phyloP scores from a whole-genome alignment of 2,113 vertebrate species.

The Thunnus thynnus region DNA sequence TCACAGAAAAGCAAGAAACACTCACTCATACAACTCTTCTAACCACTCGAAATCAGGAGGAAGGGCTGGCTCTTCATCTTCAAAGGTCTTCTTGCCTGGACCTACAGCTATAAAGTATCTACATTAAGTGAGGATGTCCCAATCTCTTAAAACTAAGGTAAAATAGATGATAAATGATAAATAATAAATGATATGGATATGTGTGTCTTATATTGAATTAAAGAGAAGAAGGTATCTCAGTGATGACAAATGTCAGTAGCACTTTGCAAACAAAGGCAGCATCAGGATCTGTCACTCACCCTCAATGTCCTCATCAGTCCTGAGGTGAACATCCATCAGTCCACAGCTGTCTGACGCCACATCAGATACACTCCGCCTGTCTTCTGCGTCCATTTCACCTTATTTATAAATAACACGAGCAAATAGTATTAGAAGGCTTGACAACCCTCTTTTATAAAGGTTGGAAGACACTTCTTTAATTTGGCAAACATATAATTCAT shows the following conservation, averaged over 20 bases:
- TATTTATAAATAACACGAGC: not conserved
- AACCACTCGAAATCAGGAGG: conserved; percentile 71
- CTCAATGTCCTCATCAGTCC: conserved; percentile 48
- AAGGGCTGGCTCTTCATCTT: conserved; percentile 49
- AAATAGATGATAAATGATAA: not conserved
- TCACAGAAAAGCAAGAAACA: conserved; percentile 18
- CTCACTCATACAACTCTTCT: conserved; percentile 70
- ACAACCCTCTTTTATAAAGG: not conserved
- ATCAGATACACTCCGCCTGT: conserved; percentile 13
- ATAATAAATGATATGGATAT: not conserved
- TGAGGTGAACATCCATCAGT: conserved; percentile 17
- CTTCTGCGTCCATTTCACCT: conserved; percentile 52
- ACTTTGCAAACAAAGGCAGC: not conserved
- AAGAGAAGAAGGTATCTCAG: not conserved
- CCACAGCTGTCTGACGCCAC: conserved; percentile 8
- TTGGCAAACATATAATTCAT: too few relatives aligned
- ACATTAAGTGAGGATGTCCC: not conserved
- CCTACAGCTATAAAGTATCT: conserved; percentile 26
- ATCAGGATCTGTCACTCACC: conserved; percentile 50
- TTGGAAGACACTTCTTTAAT: not conserved
- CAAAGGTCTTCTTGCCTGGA: conserved; percentile 25
- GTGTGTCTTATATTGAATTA: not conserved
- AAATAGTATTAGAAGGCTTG: not conserved
- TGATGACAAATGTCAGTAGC: not conserved
- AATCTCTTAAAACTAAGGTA: not conserved